A percentile compares a stretch with the other conserved stretches of the same genome.
Evolutionary conservation across 2,888 invertebrate species (phyloP).

Genomic region (Cheilosia grossa): DNA sequence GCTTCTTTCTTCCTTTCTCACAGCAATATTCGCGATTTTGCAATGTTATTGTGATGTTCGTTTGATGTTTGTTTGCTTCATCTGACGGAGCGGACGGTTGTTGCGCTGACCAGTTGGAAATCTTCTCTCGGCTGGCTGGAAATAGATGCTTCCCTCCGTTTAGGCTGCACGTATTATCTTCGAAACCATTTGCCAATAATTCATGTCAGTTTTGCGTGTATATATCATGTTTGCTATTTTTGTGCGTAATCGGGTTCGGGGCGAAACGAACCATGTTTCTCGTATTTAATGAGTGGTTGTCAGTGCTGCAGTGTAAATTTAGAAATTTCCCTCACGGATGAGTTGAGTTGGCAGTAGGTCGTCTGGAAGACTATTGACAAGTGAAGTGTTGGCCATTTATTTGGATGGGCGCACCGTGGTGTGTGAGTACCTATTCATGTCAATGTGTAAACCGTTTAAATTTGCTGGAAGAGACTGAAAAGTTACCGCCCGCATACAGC

Average conservation of each 20-base stretch:
- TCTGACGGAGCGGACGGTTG: constrained; percentile 38
- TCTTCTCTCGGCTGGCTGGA: constrained; percentile 12
- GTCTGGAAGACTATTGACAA: not conserved
- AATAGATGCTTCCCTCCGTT: constrained; percentile 23
- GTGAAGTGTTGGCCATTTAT: too few species aligned
- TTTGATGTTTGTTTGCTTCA: constrained; percentile 68
- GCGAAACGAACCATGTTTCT: constrained; percentile 18
- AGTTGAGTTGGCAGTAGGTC: constrained; percentile 4
- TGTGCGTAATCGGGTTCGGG: constrained; percentile 59
- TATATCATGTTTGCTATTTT: constrained; percentile 49
- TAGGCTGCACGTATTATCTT: constrained; percentile 55
- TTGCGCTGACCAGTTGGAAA: constrained; percentile 57
- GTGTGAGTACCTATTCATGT: too few species aligned
- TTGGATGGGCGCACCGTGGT: too few species aligned
- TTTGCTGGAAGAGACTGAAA: too few species aligned
- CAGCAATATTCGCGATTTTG: constrained; percentile 60
- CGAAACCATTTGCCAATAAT: constrained; percentile 66
- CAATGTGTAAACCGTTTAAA: too few species aligned
- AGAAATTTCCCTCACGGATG: constrained; percentile 18
- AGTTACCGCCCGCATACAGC: too few species aligned
- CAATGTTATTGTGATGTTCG: constrained; percentile 65
- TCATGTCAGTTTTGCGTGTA: constrained; percentile 53
- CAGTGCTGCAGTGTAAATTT: constrained; percentile 11
- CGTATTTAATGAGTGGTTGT: constrained; percentile 11
- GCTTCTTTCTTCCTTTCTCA: constrained; percentile 26